Conservation (phyloP, 2,888 invertebrate species). For the Pteria penguin region DNA sequence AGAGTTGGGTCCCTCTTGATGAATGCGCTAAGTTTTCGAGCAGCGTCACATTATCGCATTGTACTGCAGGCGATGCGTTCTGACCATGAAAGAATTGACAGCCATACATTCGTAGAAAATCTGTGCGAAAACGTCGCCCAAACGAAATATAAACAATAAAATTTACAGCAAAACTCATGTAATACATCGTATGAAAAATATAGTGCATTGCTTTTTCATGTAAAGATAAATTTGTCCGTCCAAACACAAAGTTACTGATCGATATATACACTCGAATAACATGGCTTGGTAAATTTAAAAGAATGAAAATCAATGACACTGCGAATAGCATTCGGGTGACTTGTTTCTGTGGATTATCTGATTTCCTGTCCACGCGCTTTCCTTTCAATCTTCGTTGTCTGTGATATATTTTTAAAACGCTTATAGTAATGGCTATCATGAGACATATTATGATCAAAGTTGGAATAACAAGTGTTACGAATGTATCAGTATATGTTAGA, state of each 20-base stretch:
- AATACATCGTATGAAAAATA: conserved; percentile 20
- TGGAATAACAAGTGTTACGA: conserved; percentile 49
- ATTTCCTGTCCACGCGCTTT: conserved; percentile 2
- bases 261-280: conserved; percentile 55
- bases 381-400: conserved; percentile 19
- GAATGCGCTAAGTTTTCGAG: too few species aligned
- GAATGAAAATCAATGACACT: conserved; percentile 63
- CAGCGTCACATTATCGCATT: too few species aligned
- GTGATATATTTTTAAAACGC: conserved; percentile 17
- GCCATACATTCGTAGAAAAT: conserved; percentile 20
- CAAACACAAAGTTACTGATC: conserved; percentile 12
- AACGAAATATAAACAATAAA: conserved; percentile 19
- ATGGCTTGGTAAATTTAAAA: conserved; percentile 68
- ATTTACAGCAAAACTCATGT: conserved; percentile 24
- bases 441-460: conserved; percentile 42
- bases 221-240: neutral
- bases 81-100: too few species aligned
- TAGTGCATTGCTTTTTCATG: neutral
- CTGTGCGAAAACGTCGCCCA: conserved; percentile 17
- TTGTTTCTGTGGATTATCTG: conserved; percentile 37
- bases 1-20: too few species aligned
- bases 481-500: conserved; percentile 55
- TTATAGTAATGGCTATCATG: conserved; percentile 37
- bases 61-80: too few species aligned
- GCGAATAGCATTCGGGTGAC: conserved; percentile 66